A percentile compares a stretch with the other conserved stretches of the same genome.
These are phyloP conservation scores for Lycophotia porphyrea DNA, from an alignment of 2,888 invertebrate genomes.

Conservation along the genomic window DNA sequence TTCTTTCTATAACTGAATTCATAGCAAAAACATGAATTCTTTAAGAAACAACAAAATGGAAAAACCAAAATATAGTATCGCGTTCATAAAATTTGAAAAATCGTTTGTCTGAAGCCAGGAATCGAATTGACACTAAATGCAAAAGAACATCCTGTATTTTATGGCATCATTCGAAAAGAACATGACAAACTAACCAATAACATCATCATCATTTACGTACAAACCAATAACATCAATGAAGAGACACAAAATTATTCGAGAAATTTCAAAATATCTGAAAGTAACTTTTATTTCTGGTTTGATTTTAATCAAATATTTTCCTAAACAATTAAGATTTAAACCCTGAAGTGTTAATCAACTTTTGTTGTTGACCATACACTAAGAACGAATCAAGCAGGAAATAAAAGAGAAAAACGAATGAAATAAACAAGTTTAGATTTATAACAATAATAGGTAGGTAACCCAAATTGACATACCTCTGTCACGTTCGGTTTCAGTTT, in stretches of 20 bases:
- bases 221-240: neutral
- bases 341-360: neutral
- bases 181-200: neutral
- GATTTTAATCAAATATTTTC: neutral
- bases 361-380: neutral
- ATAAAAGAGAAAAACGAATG: neutral
- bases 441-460: neutral
- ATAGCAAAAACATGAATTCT: too few relatives aligned
- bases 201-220: too few relatives aligned
- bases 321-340: neutral
- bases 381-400: neutral
- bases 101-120: neutral
- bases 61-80: too few relatives aligned
- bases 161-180: neutral
- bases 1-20: too few relatives aligned
- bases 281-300: neutral
- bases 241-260: neutral
- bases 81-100: neutral
- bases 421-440: neutral
- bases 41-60: too few relatives aligned
- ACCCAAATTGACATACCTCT: constrained; percentile 35
- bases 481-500: constrained; percentile 27
- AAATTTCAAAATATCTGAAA: too few relatives aligned
- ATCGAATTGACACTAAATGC: neutral
- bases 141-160: neutral